A percentile compares a stretch with the other conserved stretches of the same genome.
These are phyloP conservation scores for Pseudomyrmex concolor DNA, from an alignment of 1,140 invertebrate genomes.

Conservation along the genomic window DNA sequence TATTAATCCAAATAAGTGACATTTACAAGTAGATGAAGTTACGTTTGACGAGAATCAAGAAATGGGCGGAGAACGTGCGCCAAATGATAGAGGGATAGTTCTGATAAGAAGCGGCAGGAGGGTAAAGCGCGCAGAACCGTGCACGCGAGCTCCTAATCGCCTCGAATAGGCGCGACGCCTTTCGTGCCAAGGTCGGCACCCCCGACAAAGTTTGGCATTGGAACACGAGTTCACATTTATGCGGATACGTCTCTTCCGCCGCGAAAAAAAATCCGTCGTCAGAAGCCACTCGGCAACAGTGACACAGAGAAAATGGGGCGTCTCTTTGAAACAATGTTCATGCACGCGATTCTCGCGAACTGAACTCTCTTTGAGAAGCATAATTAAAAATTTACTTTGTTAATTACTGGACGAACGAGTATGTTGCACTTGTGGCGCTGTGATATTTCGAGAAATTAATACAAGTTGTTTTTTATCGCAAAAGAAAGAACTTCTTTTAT, in stretches of 20 bases:
- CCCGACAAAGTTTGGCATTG: slow-evolving; percentile 12
- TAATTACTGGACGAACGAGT: slow-evolving; percentile 6
- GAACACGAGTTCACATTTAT: slow-evolving; percentile 2
- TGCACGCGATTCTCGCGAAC: slow-evolving; percentile 19
- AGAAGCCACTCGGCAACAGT: background rate
- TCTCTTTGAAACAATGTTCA: background rate
- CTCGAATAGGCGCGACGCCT: slow-evolving; percentile 50
- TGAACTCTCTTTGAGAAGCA: background rate
- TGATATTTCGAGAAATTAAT: background rate
- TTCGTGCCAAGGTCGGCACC: slow-evolving; percentile 69
- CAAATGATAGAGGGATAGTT: slow-evolving; percentile 30
- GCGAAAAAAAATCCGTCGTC: background rate
- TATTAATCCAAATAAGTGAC: slow-evolving; percentile 12
- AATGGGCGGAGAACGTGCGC: slow-evolving; percentile 25
- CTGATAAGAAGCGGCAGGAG: slow-evolving; percentile 41
- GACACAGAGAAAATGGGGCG: background rate
- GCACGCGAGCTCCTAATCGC: slow-evolving; percentile 51
- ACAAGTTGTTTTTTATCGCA: background rate
- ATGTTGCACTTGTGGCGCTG: background rate
- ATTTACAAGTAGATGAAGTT: slow-evolving; percentile 37
- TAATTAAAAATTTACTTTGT: slow-evolving; percentile 43
- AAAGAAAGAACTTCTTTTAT: background rate
- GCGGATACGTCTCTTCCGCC: background rate
- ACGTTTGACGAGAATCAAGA: slow-evolving; percentile 21
- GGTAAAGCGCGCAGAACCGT: slow-evolving; percentile 14